These are phyloP conservation scores for Mirounga angustirostris DNA, from an alignment of 2,113 vertebrate genomes.

Conservation along the genomic window DNA sequence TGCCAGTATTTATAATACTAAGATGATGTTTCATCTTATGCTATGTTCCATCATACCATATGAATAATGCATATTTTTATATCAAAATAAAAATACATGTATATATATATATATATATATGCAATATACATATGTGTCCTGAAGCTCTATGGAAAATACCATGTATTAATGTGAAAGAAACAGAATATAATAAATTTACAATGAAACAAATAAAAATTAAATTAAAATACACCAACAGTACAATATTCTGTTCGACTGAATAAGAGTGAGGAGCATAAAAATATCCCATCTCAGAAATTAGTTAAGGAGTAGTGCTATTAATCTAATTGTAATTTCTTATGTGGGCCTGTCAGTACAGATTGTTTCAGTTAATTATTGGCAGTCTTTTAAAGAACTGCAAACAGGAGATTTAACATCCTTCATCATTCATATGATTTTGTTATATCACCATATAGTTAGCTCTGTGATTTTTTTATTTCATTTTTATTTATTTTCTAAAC, in stretches of 20 bases:
- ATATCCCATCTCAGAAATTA: slow-evolving; percentile 25
- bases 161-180: neutral
- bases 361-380: slow-evolving; percentile 80
- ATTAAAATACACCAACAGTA: neutral
- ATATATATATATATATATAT: too few relatives aligned
- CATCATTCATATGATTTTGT: slow-evolving; percentile 57
- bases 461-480: slow-evolving; percentile 66
- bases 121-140: neutral
- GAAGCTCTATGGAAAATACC: neutral
- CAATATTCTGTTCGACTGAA: neutral
- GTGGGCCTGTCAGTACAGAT: slow-evolving; percentile 74
- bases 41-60: neutral
- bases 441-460: slow-evolving; percentile 71
- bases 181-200: neutral
- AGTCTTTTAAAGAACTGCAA: slow-evolving; percentile 69
- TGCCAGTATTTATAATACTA: neutral
- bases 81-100: neutral
- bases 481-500: slow-evolving; percentile 76
- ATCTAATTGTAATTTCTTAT: slow-evolving; percentile 69
- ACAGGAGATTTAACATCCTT: slow-evolving; percentile 26
- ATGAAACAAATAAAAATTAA: neutral
- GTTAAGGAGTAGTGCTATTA: slow-evolving; percentile 66
- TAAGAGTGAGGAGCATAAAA: neutral
- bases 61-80: neutral
- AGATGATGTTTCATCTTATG: neutral